Conservation (phyloP, 1,140 invertebrate genomes). For the Amyelois transitella region DNA sequence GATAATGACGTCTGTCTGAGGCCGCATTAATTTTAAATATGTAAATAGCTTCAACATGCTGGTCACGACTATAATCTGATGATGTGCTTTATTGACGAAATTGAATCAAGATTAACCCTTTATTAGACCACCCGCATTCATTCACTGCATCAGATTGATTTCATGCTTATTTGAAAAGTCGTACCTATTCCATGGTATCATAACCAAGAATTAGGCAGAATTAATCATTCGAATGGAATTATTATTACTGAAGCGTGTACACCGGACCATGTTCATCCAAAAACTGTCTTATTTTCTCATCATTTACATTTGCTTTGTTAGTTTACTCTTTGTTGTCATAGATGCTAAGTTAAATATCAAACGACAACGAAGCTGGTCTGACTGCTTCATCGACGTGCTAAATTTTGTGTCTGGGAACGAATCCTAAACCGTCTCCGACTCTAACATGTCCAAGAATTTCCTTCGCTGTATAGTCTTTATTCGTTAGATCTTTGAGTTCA, state of each 20-base stretch:
- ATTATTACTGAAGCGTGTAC: not conserved
- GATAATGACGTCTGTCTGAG: not conserved
- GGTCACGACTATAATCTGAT: constrained; percentile 17
- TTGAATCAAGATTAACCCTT: constrained; percentile 35
- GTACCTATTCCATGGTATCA: not conserved
- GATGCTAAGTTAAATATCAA: constrained; percentile 4
- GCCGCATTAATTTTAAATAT: not conserved
- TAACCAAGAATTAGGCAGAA: not conserved
- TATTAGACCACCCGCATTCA: constrained; percentile 41
- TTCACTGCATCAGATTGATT: constrained; percentile 4
- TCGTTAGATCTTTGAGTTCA: not conserved
- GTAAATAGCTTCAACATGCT: constrained; percentile 1
- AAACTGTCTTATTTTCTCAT: constrained; percentile 1
- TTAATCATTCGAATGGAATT: not conserved
- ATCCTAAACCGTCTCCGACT: constrained; percentile 5
- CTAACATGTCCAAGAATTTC: constrained; percentile 2
- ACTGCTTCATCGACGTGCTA: constrained; percentile 28
- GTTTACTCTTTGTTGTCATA: not conserved
- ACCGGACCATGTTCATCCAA: not conserved
- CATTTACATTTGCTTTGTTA: not conserved
- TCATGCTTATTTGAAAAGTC: not conserved
- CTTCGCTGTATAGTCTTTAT: not conserved
- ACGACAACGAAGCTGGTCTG: constrained; percentile 29
- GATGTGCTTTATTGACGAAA: constrained; percentile 22
- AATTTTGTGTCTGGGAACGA: constrained; percentile 42